phyloP scores from a whole-genome alignment of 2,113 vertebrate genomes.

The Oryzias curvinotus region DNA sequence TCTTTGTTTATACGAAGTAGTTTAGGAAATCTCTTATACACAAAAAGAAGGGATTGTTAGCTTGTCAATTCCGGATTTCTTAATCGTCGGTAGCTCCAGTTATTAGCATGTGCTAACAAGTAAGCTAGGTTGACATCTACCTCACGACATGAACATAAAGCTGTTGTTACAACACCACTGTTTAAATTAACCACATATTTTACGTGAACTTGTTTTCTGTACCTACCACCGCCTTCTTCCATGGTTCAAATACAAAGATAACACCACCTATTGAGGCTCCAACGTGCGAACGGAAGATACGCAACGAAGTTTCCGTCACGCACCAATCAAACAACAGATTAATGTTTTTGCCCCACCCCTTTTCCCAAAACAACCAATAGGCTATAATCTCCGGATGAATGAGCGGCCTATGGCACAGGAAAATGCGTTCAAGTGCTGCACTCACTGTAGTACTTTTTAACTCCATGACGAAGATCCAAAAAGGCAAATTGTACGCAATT shows the following conservation, averaged over 20 bases:
- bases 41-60: too few relatives aligned
- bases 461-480: not conserved
- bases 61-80: too few relatives aligned
- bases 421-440: not conserved
- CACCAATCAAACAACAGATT: slow-evolving; percentile 14
- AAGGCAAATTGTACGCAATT: too few relatives aligned
- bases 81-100: not conserved
- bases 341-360: slow-evolving; percentile 23
- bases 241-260: slow-evolving; percentile 30
- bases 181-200: rapidly evolving
- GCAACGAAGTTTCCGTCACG: slow-evolving; percentile 1
- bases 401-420: not conserved
- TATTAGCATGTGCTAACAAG: slow-evolving; percentile 28
- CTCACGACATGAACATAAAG: not conserved
- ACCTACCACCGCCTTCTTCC: slow-evolving; percentile 62
- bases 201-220: not conserved
- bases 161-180: not conserved
- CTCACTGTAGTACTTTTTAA: not conserved
- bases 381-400: not conserved
- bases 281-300: not conserved
- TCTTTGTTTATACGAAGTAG: too few relatives aligned
- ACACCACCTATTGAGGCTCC: not conserved
- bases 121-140: not conserved
- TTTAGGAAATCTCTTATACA: too few relatives aligned
- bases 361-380: slow-evolving; percentile 20